Conservation (phyloP, 2,888 invertebrate species). For the Bombyx huttoni region DNA sequence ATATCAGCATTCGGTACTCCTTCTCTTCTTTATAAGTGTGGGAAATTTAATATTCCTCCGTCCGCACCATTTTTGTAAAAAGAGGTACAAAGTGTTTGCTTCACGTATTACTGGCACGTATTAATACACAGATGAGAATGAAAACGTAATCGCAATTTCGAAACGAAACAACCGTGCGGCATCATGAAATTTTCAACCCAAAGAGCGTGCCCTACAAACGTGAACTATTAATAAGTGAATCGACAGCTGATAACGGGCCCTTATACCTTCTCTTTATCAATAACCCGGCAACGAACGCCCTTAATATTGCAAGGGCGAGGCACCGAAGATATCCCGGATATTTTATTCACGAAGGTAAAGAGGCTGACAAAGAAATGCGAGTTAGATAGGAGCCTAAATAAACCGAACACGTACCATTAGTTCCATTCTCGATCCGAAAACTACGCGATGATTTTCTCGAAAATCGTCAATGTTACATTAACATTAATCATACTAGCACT, state of each 20-base stretch:
- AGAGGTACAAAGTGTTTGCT: too few relatives aligned
- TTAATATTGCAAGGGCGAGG: slow-evolving; percentile 43
- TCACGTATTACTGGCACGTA: too few relatives aligned
- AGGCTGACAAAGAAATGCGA: slow-evolving; percentile 66
- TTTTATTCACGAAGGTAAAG: slow-evolving; percentile 62
- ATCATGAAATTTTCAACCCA: not conserved
- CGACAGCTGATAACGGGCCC: slow-evolving; percentile 21
- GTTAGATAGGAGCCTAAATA: slow-evolving; percentile 59
- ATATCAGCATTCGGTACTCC: too few relatives aligned
- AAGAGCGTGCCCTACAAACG: slow-evolving; percentile 1
- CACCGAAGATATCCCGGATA: slow-evolving; percentile 61
- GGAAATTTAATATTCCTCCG: too few relatives aligned
- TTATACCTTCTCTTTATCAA: slow-evolving; percentile 30
- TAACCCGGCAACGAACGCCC: slow-evolving; percentile 32
- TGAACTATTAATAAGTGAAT: slow-evolving; percentile 21
- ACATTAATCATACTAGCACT: too few relatives aligned
- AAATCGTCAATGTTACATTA: not conserved
- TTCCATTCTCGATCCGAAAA: slow-evolving; percentile 10
- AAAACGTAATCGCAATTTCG: not conserved
- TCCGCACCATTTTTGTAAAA: too few relatives aligned
- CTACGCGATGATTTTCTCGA: not conserved
- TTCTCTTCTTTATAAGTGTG: too few relatives aligned
- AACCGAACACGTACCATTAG: slow-evolving; percentile 33
- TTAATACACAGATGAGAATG: too few relatives aligned
- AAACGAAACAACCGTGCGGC: not conserved